Base-by-base conservation (phyloP, 2,888 invertebrate species). In the Himalopsyche tibetana region DNA sequence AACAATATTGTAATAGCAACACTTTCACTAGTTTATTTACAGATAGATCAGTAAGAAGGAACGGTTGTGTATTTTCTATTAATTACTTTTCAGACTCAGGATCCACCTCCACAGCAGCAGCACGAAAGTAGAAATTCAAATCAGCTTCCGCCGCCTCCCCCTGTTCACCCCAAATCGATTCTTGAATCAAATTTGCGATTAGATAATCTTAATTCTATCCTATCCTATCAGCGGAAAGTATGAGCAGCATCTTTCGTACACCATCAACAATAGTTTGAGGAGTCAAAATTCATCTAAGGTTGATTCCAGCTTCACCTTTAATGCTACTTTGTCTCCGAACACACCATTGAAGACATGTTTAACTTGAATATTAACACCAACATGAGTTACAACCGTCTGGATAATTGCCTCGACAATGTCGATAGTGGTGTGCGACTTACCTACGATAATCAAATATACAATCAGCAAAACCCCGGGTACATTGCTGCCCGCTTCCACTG, bases 401-500 rank as follows among this genome's bases (percentile, higher is more conserved):
- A 88, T 55, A 81, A 45, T 81, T 51, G 40, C n/a, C 15, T 36
- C 74, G 84, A 87, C 17, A 38, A 51, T 5, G 45, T 79, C 8
- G 84, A 87, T 19, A 38, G 86, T 5, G 79, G 84, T 19, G 55
- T 69, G 69, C 80, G 86, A n/a, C 74, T 36, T 9, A 38, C 74
- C 8, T 86, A 85, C 42, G 88, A 87, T 38, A 82, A 80, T 19
- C 85, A 84, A 36, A 69, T 85, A 17, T 86, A 85, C 55, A 82
- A 84, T 42, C 85, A 82, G 69, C 85, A 88, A n/a, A 84, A 55
- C 17, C 6, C 74, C 3, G 55, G n/a, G 15, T 84, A 69, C 80
- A 51, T 19, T 9, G 36, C 88, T 51, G 94, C 96, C 96, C 97
- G 0, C 95, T 96, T 80, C 97, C 98, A 36, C 98, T 98, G 4